Base-by-base conservation (phyloP, 2,888 invertebrate genomes). In the Agrilus mali region DNA sequence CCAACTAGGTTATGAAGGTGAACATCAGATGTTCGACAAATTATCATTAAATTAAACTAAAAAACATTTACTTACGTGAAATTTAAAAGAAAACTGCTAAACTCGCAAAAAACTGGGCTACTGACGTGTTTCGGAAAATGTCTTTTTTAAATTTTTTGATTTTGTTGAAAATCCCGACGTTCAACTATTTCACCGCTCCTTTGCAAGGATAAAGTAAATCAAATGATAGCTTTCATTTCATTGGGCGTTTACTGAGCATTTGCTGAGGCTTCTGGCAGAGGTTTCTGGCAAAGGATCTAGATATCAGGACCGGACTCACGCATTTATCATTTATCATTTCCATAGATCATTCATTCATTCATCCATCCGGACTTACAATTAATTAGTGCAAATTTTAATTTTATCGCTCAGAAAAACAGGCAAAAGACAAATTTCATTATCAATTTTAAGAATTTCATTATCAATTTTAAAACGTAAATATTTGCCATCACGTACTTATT, bases 251-350 rank as follows among this genome's bases (percentile, higher is more conserved):
- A 40, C 45, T 55, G 67, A 63, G 50, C 56, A 56, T 45, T 38
- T 37, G 40, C 45, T 55, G 67, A 60, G 64, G 61, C 57, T 53
- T 67, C 66, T 66, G 66, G 63, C 68, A 66, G 68, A 61, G 65
- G 61, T 60, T 56, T 68, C 67, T 68, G 65, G 58, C 66, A 60
- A 54, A 40, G 41, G 44, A 39, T 33, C 20, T 43, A 45, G 47
- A 42, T 41, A 42, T 38, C 56, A 55, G 53, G 50, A 49, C 50
- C 55, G 56, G 51, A 43, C 37, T 46, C 17, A 10, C 17, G 22
- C 16, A 36, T 36, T 45, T 42, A 33, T 38, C 14, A 31, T n/a
- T n/a, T n/a, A 20, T 41, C 5, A 15, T 33, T 15, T 40, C 17
- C n/a, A n/a, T n/a, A n/a, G n/a, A n/a, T n/a, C n/a, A n/a, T n/a